These are phyloP conservation scores for Iguana delicatissima DNA, from an alignment of 2,797 vertebrate genomes.

Conservation along the genomic window DNA sequence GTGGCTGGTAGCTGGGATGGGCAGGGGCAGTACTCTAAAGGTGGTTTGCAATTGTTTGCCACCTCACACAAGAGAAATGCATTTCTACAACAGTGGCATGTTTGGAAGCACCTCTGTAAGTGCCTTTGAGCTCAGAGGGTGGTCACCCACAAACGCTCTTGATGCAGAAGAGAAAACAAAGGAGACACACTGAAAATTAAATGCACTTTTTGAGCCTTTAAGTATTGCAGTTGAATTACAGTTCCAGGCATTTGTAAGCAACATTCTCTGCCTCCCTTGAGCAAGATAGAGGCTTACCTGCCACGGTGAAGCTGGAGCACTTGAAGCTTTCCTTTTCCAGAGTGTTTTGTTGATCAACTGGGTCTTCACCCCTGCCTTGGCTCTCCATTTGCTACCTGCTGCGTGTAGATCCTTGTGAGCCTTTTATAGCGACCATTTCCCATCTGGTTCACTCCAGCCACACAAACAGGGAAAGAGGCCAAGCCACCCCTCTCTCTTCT, in stretches of 20 bases:
- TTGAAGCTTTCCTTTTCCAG: not conserved
- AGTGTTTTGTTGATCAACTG: slow-evolving; percentile 4
- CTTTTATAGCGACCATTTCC: slow-evolving; percentile 43
- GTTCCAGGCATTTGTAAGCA: not conserved
- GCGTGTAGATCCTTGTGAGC: slow-evolving; percentile 6
- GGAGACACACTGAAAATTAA: not conserved
- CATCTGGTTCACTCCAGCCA: slow-evolving; percentile 22
- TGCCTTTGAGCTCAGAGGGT: not conserved
- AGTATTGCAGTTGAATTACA: not conserved
- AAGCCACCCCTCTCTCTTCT: slow-evolving; percentile 13
- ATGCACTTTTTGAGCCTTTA: not conserved
- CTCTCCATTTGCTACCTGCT: slow-evolving; percentile 18
- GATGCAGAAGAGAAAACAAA: not conserved
- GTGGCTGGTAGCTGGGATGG: too few relatives aligned
- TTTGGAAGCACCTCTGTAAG: not conserved
- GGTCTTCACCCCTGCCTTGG: not conserved
- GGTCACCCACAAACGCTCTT: not conserved
- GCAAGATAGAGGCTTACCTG: slow-evolving; percentile 10
- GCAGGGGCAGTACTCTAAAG: not conserved
- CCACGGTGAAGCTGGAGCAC: not conserved
- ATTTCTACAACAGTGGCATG: not conserved
- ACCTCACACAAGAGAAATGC: not conserved
- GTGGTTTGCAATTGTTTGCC: not conserved
- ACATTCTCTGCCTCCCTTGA: not conserved
- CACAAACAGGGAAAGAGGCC: slow-evolving; percentile 8